Base-by-base conservation (phyloP, 2,888 invertebrate species). In the Pristionchus arcanus region DNA sequence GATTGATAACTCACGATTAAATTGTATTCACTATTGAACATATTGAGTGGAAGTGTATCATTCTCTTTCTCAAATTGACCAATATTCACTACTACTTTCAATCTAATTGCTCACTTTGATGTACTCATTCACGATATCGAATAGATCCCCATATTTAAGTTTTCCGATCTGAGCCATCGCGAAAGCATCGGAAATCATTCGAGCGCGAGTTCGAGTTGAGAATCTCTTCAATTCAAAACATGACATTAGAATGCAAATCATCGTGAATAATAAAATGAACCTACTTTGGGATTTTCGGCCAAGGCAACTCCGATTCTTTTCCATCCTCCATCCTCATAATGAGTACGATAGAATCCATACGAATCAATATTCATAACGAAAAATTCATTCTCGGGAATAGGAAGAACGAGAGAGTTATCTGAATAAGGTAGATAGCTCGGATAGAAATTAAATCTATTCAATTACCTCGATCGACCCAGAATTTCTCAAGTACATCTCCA, bases 391-490 rank as follows among this genome's bases (percentile, higher is more conserved):
- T 34, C 42, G 9, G 89, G 83, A 25, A 83, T 28, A 19, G 89
- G 89, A 59, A 89, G 53, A 19, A 59, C 21, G 34, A 88, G 88
- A 2, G 88, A 31, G 7, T 55, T 34, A 34, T 88, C 88, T 88
- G 68, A 66, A 28, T 81, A 49, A n/a, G 49, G n/a, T 81, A 25
- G 21, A 13, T 42, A 59, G 59, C 5, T 59, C 21, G 25, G 25
- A 59, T 19, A 59, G 1, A 2, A 1, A 59, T 59, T 59, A 28
- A 13, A 71, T 71, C 34, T 28, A 25, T 71, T 31, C 71, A 71
- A 1, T 25, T 19, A 90, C 92, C 91, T 90, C 86, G 90, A 87
- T 85, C 90, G 68, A 95, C 91, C 95, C 95, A 95, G 19, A 90
- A 91, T 91, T 94, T 91, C 25, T 91, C 74, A 13, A 21, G 2